These are phyloP conservation scores for Drosophila pectinifera DNA, from an alignment of 1,140 invertebrate species.

Conservation along the genomic window DNA sequence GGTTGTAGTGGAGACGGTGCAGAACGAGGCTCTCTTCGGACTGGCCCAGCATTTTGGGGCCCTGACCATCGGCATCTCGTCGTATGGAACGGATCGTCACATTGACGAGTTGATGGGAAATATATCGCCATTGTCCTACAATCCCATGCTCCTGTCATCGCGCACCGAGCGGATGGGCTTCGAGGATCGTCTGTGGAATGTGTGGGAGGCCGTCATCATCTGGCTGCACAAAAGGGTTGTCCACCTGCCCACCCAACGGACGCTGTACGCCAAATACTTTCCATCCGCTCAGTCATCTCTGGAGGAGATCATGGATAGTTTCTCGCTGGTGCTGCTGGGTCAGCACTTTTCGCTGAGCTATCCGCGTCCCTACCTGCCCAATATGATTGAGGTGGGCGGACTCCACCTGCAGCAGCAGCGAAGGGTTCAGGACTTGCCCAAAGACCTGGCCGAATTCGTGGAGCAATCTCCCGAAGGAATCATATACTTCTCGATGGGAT, in stretches of 20 bases:
- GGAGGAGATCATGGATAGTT: conserved; percentile 80
- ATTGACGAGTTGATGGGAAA: conserved; percentile 76
- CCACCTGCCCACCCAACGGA: conserved; percentile 72
- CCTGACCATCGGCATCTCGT: conserved; percentile 68
- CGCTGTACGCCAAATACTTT: conserved; percentile 83
- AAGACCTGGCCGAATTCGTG: conserved; percentile 85
- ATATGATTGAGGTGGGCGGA: conserved; percentile 85
- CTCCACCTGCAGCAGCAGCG: conserved; percentile 85
- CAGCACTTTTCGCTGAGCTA: conserved; percentile 86
- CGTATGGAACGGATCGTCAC: conserved; percentile 72
- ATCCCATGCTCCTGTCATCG: conserved; percentile 72
- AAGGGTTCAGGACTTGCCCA: conserved; percentile 81
- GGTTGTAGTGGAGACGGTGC: conserved; percentile 70
- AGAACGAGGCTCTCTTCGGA: conserved; percentile 73
- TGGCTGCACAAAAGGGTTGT: conserved; percentile 52
- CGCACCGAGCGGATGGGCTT: conserved; percentile 85
- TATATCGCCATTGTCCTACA: conserved; percentile 74
- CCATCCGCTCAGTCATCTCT: conserved; percentile 38
- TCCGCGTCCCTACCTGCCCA: conserved; percentile 86
- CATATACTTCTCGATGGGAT: conserved; percentile 90
- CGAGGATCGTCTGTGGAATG: conserved; percentile 84
- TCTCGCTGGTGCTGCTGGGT: conserved; percentile 86
- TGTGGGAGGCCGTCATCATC: conserved; percentile 46
- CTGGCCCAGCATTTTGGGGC: conserved; percentile 75
- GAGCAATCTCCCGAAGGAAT: conserved; percentile 87